Base-by-base conservation (phyloP, 2,113 vertebrate species). In the Pseudorectes ferrugineus region DNA sequence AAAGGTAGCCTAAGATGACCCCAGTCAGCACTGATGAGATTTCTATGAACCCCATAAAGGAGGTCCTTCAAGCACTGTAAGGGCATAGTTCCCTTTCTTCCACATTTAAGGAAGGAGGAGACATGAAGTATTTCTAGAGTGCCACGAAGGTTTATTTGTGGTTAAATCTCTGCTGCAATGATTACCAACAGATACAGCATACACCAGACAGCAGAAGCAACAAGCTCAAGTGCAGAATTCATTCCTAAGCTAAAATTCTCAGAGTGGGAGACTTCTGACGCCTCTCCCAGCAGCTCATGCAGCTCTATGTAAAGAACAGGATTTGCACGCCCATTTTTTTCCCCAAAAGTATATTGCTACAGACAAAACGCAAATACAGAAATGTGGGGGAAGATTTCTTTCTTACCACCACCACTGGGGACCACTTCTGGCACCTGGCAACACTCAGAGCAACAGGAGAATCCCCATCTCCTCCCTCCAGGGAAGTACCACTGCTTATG, bases 391-490 rank as follows among this genome's bases (percentile, higher is more conserved):
- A 86, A 77, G 82, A 80, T 85, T 88, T 85, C 72, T 93, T 75
- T 96, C 94, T 96, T 96, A 96, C 81, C 92, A 94, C 88, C 89
- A 95, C 82, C 93, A 83, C 78, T 74, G 92, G 51, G 62, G 81
- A 93, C 66, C 87, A 95, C 74, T 96, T 92, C 87, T 92, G 85
- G 92, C 79, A 94, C 83, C 84, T 74, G 93, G 93, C 68, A 96
- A 96, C 61, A 83, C 86, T 94, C 94, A 94, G 89, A 95, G 85
- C 74, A 94, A 92, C 74, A 86, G 88, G 14, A 95, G 83, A 96
- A 94, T 91, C 38, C 80, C 70, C 92, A 92, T 95, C 79, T 95
- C 87, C 85, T 95, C 76, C 91, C 89, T 78, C 68, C 78, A 58
- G 86, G 88, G 75, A 91, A 85, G 89, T 63, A 91, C 85, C 89